Evolutionary conservation across 2,797 vertebrate genomes (phyloP).

Genomic region (Aldrovandia affinis): DNA sequence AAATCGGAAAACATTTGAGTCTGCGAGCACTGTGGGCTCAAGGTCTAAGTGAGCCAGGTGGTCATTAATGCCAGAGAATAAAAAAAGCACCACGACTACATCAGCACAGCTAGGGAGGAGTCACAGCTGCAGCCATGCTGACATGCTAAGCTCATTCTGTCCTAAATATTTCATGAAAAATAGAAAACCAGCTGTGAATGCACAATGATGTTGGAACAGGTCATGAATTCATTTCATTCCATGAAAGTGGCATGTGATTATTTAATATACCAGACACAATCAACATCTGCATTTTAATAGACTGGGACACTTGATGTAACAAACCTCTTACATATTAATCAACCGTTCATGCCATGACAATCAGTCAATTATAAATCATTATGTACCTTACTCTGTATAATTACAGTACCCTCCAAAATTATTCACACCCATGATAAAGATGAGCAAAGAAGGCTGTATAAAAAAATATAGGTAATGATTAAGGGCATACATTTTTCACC

Average conservation of each 20-base stretch:
- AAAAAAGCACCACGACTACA: neutral
- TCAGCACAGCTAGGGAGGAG: slow-evolving; percentile 20
- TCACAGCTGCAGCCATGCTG: slow-evolving; percentile 38
- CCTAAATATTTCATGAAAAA: slow-evolving; percentile 48
- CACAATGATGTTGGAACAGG: neutral
- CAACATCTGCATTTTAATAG: neutral
- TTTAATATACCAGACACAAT: neutral
- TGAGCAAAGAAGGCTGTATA: no score
- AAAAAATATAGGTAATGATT: no score
- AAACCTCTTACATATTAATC: neutral
- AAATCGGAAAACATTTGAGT: neutral
- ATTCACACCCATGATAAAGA: no score
- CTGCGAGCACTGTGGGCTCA: neutral
- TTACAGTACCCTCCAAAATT: no score
- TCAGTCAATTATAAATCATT: neutral
- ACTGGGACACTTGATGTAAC: neutral
- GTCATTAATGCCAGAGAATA: neutral
- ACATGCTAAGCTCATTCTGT: slow-evolving; percentile 43
- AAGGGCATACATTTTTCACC: no score
- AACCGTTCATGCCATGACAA: neutral
- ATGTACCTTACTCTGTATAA: neutral
- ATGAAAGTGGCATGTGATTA: no score
- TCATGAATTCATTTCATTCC: neutral
- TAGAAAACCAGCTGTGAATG: slow-evolving; percentile 23
- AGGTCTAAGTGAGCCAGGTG: neutral